These are phyloP conservation scores for Percopsis omiscomaycus DNA, from an alignment of 2,797 vertebrate species.

Conservation along the genomic window DNA sequence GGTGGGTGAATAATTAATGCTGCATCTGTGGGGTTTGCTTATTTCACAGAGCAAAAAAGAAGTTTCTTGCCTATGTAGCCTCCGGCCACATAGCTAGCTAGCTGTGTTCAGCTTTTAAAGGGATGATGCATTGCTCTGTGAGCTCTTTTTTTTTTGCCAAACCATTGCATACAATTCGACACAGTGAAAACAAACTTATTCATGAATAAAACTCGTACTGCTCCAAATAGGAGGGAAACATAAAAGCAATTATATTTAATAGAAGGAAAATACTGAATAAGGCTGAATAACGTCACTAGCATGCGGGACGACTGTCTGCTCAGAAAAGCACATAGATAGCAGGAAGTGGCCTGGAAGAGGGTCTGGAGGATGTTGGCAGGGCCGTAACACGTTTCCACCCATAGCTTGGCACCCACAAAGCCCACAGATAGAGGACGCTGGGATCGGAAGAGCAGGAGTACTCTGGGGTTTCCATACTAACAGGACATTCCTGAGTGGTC, in stretches of 20 bases:
- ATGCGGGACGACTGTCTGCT: conserved; percentile 39
- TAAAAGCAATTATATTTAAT: conserved; percentile 46
- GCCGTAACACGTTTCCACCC: conserved; percentile 14
- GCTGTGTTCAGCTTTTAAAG: conserved; percentile 57
- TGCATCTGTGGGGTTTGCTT: conserved; percentile 66
- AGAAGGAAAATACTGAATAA: neutral
- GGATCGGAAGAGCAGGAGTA: conserved; percentile 47
- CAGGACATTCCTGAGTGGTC: conserved; percentile 44
- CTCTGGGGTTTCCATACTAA: conserved; percentile 50
- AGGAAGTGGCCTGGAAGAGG: conserved; percentile 33
- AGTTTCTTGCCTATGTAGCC: conserved; percentile 59
- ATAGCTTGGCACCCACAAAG: conserved; percentile 30
- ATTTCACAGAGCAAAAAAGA: conserved; percentile 61
- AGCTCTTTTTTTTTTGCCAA: conserved; percentile 34
- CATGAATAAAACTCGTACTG: conserved; percentile 38
- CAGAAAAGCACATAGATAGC: conserved; percentile 25
- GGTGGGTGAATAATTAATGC: conserved; percentile 73
- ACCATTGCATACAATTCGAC: conserved; percentile 57
- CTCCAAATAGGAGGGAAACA: conserved; percentile 36
- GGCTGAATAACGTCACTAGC: conserved; percentile 48
- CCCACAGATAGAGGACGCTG: conserved; percentile 32
- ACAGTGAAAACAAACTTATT: conserved; percentile 56
- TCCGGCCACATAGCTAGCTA: conserved; percentile 59
- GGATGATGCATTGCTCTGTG: conserved; percentile 57
- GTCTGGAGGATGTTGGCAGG: conserved; percentile 40